phyloP scores from a whole-genome alignment of 1,140 invertebrate species.

The Dendroctonus valens region DNA sequence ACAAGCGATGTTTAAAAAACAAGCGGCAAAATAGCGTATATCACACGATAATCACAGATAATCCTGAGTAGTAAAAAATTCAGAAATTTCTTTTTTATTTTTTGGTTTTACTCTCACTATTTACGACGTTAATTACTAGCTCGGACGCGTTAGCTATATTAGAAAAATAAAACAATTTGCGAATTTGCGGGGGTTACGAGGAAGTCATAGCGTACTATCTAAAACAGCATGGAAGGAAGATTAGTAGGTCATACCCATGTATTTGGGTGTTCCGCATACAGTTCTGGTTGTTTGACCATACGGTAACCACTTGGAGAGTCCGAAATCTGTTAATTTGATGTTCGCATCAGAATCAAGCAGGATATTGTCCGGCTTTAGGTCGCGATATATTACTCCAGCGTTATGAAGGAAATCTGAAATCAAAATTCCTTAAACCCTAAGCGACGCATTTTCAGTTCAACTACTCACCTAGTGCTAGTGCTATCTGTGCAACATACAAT shows the following conservation, averaged over 20 bases:
- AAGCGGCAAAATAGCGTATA: constrained; percentile 31
- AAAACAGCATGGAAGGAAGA: constrained; percentile 15
- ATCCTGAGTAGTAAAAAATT: constrained; percentile 35
- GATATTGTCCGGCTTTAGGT: constrained; percentile 90
- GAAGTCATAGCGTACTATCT: constrained; percentile 19
- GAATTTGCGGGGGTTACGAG: not conserved
- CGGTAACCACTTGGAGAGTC: constrained; percentile 87
- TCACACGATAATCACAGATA: constrained; percentile 40
- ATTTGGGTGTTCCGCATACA: constrained; percentile 87
- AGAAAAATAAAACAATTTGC: not conserved
- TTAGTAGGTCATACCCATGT: constrained; percentile 71
- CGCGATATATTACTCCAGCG: constrained; percentile 85
- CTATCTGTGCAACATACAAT: constrained; percentile 81
- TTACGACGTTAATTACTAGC: constrained; percentile 7
- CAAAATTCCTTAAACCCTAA: constrained; percentile 2
- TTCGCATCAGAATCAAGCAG: constrained; percentile 78
- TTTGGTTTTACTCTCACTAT: constrained; percentile 35
- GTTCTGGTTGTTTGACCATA: constrained; percentile 74
- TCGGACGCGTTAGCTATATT: constrained; percentile 1
- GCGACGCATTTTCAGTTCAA: constrained; percentile 1
- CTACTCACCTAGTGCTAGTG: constrained; percentile 73
- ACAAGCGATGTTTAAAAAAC: constrained; percentile 24
- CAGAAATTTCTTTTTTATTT: constrained; percentile 16
- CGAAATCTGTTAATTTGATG: constrained; percentile 85
- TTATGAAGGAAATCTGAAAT: constrained; percentile 86